Evolutionary conservation across 2,797 vertebrate genomes (phyloP), one percentile per base, ranked within the genome.

Genomic region (Sarcophilus harrisii): DNA sequence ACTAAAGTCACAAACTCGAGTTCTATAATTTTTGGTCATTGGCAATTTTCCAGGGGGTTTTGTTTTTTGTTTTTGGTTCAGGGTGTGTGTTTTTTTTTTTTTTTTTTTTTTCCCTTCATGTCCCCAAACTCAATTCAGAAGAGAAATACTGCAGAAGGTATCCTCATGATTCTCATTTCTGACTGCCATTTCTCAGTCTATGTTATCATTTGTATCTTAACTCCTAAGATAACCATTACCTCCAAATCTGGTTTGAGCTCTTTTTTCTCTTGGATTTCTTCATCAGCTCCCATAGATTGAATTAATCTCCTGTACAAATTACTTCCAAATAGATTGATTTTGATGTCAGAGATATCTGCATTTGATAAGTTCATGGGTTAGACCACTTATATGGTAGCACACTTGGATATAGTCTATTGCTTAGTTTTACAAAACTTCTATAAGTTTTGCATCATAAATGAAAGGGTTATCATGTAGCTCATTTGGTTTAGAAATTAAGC

Each of bases 351-450:
- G 16, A 73, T 9, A 73, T 38, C 62, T 73, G 38, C 62, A 38
- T 38, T 32, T 32, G 30, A 6, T 66, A 66, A 66, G 94, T 99
- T 90, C 98, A 99, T 94, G 99, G 99, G 96, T 91, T 99, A 66
- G 98, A 98, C 81, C 98, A 99, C 92, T 98, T 99, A 90, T 55
- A 99, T 99, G 98, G 99, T 99, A 98, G 91, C 97, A 73, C 9
- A 81, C 9, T 13, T 45, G 11, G 38, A 81, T 24, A 59, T 91
- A 14, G 0, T 90, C 93, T 32, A 30, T 55, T 0, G 18, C 30
- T 94, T 30, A 55, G 5, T 45, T n/a, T n/a, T 58, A 24, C 93
- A 96, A 58, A 30, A 10, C 4, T 1, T 2, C 92, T 5, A 5
- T 0, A 45, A 81, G 18, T 81, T 32, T 58, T 55, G 30, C 5